Percentiles rank a stretch among this genome's conserved stretches.
These are phyloP conservation scores for Drosophila nr. perissopoda DNA, from an alignment of 2,888 invertebrate genomes.

Conservation along the genomic window DNA sequence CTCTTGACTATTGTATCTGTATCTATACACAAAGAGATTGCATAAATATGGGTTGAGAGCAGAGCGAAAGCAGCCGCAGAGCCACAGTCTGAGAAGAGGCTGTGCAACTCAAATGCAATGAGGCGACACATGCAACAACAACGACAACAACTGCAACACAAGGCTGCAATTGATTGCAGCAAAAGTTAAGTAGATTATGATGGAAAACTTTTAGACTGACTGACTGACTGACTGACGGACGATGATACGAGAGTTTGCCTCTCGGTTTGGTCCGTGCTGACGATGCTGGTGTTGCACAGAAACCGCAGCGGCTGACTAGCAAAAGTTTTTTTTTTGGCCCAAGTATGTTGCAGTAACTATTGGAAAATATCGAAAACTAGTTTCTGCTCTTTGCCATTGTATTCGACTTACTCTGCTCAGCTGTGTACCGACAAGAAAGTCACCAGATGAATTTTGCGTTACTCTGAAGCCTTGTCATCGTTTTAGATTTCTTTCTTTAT, in stretches of 20 bases:
- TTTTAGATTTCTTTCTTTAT: conserved; percentile 48
- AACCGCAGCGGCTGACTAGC: conserved; percentile 38
- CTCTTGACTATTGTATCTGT: conserved; percentile 53
- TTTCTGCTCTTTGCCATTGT: conserved; percentile 44
- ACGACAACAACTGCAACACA: conserved; percentile 31
- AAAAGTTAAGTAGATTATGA: conserved; percentile 81
- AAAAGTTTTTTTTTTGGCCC: conserved; percentile 47
- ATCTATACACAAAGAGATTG: conserved; percentile 59
- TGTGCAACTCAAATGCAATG: conserved; percentile 70
- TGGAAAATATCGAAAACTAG: conserved; percentile 47
- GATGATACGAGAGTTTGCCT: conserved; percentile 55
- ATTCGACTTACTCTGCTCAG: conserved; percentile 14
- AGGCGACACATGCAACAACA: conserved; percentile 54
- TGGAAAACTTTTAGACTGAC: conserved; percentile 71
- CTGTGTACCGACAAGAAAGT: conserved; percentile 39
- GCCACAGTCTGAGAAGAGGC: conserved; percentile 51
- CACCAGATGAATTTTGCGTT: conserved; percentile 37
- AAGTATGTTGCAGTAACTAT: conserved; percentile 51
- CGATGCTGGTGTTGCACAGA: conserved; percentile 8
- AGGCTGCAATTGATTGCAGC: conserved; percentile 79
- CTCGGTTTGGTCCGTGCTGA: conserved; percentile 6
- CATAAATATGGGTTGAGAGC: conserved; percentile 43
- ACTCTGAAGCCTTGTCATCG: conserved; percentile 41
- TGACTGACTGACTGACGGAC: conserved; percentile 4
- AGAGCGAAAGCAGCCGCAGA: background rate